Conservation (phyloP, 2,888 invertebrate genomes). For the Troglohyphantes excavatus region DNA sequence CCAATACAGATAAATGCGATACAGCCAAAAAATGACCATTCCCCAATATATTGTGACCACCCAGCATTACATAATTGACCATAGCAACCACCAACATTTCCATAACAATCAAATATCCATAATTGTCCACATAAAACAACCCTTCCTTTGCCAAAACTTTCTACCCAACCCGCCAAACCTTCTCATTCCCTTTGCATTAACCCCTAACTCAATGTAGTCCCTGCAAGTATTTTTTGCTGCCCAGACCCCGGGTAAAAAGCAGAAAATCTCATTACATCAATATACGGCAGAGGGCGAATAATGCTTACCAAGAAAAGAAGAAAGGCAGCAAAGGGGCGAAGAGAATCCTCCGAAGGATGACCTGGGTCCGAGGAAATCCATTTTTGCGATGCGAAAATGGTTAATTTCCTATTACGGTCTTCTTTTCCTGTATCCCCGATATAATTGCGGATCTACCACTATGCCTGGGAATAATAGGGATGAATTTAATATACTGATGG, state of each 20-base stretch:
- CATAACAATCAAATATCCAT: no score
- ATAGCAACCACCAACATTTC: no score
- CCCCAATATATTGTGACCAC: no score
- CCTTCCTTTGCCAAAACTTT: no score
- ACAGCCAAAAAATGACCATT: no score
- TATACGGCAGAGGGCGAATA: conserved; percentile 1
- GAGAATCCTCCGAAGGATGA: conserved; percentile 42
- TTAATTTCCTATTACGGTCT: conserved; percentile 60
- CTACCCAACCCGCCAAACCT: no score
- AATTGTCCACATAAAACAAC: no score
- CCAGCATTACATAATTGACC: no score
- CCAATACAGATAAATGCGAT: no score
- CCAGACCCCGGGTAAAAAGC: conserved; percentile 16
- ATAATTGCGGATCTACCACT: background rate
- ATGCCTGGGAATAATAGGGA: background rate
- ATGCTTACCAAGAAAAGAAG: background rate
- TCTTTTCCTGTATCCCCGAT: background rate
- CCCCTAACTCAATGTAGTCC: background rate
- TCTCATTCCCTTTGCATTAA: conserved; percentile 12
- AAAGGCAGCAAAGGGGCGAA: no score
- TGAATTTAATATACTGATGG: background rate
- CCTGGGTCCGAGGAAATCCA: conserved; percentile 39
- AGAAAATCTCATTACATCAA: conserved; percentile 53
- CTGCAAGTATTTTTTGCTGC: background rate
- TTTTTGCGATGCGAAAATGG: conserved; percentile 58